These are phyloP conservation scores for Lepidochrysops patricia DNA, from an alignment of 2,888 invertebrate genomes.

Conservation along the genomic window DNA sequence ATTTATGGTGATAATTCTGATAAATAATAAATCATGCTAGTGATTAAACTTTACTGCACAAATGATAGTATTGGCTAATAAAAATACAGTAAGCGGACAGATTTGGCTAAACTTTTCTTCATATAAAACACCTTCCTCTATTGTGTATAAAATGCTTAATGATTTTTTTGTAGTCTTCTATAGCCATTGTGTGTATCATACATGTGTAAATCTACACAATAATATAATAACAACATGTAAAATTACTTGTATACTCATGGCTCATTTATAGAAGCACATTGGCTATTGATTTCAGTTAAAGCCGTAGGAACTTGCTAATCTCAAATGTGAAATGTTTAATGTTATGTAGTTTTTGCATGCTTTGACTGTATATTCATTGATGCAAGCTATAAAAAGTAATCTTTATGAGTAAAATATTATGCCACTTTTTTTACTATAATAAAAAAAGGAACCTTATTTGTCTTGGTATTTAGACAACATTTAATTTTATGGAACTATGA, in stretches of 20 bases:
- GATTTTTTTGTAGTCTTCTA: too few relatives aligned
- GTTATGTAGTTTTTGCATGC: constrained; percentile 9
- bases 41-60: too few relatives aligned
- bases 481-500: not conserved
- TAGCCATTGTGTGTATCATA: constrained; percentile 28
- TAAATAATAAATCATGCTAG: too few relatives aligned
- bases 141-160: too few relatives aligned
- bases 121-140: too few relatives aligned
- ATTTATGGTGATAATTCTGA: too few relatives aligned
- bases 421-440: not conserved
- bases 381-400: not conserved
- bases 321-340: constrained; percentile 19
- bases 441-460: not conserved
- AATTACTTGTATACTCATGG: constrained; percentile 37
- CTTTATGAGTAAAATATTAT: constrained; percentile 13
- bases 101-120: too few relatives aligned
- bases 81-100: too few relatives aligned
- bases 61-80: too few relatives aligned
- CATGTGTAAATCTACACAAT: constrained; percentile 65
- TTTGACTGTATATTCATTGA: not conserved
- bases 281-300: constrained; percentile 42
- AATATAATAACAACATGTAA: constrained; percentile 22
- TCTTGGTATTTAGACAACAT: too few relatives aligned
- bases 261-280: constrained; percentile 61
- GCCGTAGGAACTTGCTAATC: constrained; percentile 38